Base-by-base conservation (phyloP, 2,113 vertebrate species). In the Thalassoma bifasciatum region DNA sequence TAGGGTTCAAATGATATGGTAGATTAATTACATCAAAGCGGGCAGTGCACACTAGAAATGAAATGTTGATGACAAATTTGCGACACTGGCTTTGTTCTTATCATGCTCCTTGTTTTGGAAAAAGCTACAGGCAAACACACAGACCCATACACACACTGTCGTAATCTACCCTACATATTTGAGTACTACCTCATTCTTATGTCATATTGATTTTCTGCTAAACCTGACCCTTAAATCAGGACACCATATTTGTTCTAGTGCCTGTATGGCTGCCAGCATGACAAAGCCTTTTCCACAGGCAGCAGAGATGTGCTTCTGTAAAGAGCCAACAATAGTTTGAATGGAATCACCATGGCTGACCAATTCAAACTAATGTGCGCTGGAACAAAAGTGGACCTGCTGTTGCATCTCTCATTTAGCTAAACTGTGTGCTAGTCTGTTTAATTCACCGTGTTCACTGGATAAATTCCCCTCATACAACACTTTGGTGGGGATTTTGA, bases 191-290 rank as follows among this genome's bases (percentile, higher is more conserved):
- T 72, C 53, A 77, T 82, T 84, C 76, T 52, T 60, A 46, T 84
- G 88, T 91, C 88, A 78, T 70, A 72, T 82, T 67, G 79, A 91
- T 91, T 92, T 92, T 77, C 72, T 83, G 86, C 82, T 79, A 64
- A 26, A 58, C 37, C 69, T 86, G 59, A 81, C 75, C 52, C 70
- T 73, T 81, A 81, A 77, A 86, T 67, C 58, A 63, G 75, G 71
- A 62, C 71, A 68, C 57, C 61, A 59, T 75, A 72, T 83, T 86
- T 69, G 64, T 82, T 70, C 64, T 50, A 23, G 10, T 54, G 59
- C 8, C 52, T 72, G 63, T 74, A 49, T 70, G 53, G 82, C 65
- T 56, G 77, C 80, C 81, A 70, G 74, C 68, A 53, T 56, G 58
- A 82, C 85, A 88, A 83, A 87, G 81, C 73, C 60, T 82, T 56